phyloP scores from a whole-genome alignment of 1,140 invertebrate species.

The Harpegnathos saltator region DNA sequence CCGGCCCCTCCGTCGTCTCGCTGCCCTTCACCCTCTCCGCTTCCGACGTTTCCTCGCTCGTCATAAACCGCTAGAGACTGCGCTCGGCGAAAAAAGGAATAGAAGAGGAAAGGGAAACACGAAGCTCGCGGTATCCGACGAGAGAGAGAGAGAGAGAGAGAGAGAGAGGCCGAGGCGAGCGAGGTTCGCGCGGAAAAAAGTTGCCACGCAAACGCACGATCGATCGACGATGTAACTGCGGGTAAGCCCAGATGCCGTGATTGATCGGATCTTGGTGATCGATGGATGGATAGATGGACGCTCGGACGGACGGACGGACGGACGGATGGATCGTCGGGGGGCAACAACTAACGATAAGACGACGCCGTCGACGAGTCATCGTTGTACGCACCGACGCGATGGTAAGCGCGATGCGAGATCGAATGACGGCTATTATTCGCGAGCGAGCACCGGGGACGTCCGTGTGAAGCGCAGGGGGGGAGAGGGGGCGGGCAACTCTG shows the following conservation, averaged over 20 bases:
- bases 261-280: constrained; percentile 39
- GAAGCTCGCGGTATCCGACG: background rate
- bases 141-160: no score
- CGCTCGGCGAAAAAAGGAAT: no score
- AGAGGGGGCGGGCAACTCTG: background rate
- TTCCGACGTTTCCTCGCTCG: background rate
- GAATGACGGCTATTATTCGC: constrained; percentile 34
- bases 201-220: background rate
- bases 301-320: background rate
- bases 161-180: background rate
- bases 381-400: background rate
- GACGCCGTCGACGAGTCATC: constrained; percentile 3
- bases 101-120: no score
- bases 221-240: background rate
- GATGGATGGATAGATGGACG: constrained; percentile 3
- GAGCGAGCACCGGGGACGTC: background rate
- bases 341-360: constrained; percentile 12
- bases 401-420: constrained; percentile 25
- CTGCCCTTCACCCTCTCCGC: background rate
- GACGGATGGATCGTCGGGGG: constrained; percentile 30
- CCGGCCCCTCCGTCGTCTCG: background rate
- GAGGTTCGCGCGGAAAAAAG: background rate
- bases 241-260: constrained; percentile 4
- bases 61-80: background rate
- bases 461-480: constrained; percentile 7